Base-by-base conservation (phyloP, 2,113 vertebrate genomes). In the Nansenia antarctica region DNA sequence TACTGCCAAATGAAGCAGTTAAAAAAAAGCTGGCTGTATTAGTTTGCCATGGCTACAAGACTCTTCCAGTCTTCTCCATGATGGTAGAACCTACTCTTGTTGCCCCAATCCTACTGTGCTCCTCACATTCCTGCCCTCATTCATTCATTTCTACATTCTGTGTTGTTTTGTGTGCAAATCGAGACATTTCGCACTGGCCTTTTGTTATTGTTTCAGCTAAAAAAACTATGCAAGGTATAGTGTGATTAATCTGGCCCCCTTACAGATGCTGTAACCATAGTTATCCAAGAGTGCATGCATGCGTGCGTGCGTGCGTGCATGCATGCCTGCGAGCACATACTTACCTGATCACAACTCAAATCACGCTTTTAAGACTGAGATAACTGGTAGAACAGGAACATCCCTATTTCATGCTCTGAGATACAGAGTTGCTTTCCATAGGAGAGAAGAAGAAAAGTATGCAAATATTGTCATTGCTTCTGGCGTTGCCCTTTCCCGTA, bases 1-100 rank as follows among this genome's bases (percentile, higher is more conserved):
- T 79, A 88, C 89, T 89, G 87, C 86, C 87, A 89, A 88, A 87
- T 82, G 86, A 67, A 73, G 74, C 84, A 82, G 78, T 9, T 14
- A 7, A 47, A 22, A 7, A 2, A 49, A 81, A 83, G 79, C 79
- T 86, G 73, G 81, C 79, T 76, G 20, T 45, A 57, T 57, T 70
- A 76, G 79, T 82, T 72, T 42, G 30, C 72, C 79, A 54, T 14
- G 26, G 73, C 72, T 35, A 77, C 77, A 66, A 26, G 71, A 57
- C 24, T 30, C 52, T 20, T 39, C 67, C 54, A 53, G 30, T 71
- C 58, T 34, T 53, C 47, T 22, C 70, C 66, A 49, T 62, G 45
- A 57, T 45, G 60, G 69, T 58, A 26, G 27, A 47, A 20, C 24
- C 12, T 35, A 61, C 35, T 47, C 22, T 61, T 42, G n/a, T n/a